Evolutionary conservation across 2,888 invertebrate genomes (phyloP).

Genomic region (Sthenelais limicola): DNA sequence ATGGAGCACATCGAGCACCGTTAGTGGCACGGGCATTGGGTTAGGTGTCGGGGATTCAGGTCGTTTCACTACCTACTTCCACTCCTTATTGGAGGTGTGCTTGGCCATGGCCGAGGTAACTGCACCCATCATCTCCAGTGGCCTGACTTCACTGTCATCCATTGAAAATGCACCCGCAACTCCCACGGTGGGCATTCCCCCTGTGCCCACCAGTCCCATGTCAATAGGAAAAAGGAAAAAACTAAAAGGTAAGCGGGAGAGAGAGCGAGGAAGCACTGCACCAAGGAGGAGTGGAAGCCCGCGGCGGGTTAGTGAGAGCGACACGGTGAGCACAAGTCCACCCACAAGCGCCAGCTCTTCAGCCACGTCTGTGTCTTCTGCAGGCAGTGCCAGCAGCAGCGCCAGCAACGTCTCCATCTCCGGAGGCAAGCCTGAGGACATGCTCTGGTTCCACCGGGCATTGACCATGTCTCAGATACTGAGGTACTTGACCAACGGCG

Average conservation of each 20-base stretch:
- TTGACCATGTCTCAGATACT: slow-evolving; percentile 68
- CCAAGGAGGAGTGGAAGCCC: slow-evolving; percentile 44
- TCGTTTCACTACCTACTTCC: slow-evolving; percentile 70
- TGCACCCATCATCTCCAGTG: slow-evolving; percentile 43
- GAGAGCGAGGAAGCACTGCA: slow-evolving; percentile 48
- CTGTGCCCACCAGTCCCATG: slow-evolving; percentile 55
- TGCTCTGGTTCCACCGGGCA: slow-evolving; percentile 68
- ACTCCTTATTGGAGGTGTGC: slow-evolving; percentile 66
- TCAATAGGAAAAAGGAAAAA: slow-evolving; percentile 66
- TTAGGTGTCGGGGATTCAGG: slow-evolving; percentile 64
- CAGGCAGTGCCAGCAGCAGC: slow-evolving; percentile 41
- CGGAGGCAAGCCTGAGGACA: slow-evolving; percentile 60
- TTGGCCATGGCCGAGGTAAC: slow-evolving; percentile 66
- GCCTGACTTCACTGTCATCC: not conserved
- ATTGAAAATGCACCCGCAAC: not conserved
- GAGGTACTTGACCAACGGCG: slow-evolving; percentile 62
- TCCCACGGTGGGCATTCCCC: not conserved
- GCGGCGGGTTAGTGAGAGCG: slow-evolving; percentile 40
- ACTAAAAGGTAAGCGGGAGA: slow-evolving; percentile 63
- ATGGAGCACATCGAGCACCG: slow-evolving; percentile 58
- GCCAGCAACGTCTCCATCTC: slow-evolving; percentile 45
- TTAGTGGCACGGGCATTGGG: slow-evolving; percentile 61
- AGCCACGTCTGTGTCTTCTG: slow-evolving; percentile 15
- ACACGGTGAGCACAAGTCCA: slow-evolving; percentile 24
- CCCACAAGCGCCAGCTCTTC: slow-evolving; percentile 23